Conservation (phyloP, 2,797 vertebrate species). For the Takifugu ocellatus region DNA sequence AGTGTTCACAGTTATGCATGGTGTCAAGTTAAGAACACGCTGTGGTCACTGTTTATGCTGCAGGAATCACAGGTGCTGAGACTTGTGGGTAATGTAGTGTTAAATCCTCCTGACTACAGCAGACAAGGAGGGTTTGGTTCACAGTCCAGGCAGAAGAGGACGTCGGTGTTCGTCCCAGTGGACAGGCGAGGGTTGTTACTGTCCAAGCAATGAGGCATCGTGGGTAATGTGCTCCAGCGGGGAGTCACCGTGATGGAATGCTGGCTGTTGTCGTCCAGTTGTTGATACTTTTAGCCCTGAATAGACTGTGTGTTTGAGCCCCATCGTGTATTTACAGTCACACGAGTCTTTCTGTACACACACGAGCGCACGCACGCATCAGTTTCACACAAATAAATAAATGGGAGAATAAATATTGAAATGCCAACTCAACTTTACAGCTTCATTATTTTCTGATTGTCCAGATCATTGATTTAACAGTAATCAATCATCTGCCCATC, state of each 20-base stretch:
- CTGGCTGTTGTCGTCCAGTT: conserved; percentile 27
- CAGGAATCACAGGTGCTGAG: conserved; percentile 18
- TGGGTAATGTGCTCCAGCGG: not conserved
- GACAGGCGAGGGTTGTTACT: not conserved
- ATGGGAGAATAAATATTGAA: conserved; percentile 50
- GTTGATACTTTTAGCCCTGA: conserved; percentile 59
- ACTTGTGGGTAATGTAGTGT: conserved; percentile 24
- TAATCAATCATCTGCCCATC: not conserved
- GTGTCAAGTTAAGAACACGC: not conserved
- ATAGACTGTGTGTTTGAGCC: conserved; percentile 70
- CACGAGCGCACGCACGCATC: conserved; percentile 10
- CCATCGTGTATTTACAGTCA: conserved; percentile 66
- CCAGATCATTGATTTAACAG: conserved; percentile 26
- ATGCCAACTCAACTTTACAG: conserved; percentile 41
- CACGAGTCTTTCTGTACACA: conserved; percentile 57
- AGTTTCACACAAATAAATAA: conserved; percentile 54
- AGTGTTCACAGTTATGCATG: not conserved
- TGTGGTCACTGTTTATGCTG: not conserved
- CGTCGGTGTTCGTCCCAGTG: not conserved
- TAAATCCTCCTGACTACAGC: not conserved
- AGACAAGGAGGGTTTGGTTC: not conserved
- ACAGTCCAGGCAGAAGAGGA: not conserved
- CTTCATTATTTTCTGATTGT: conserved; percentile 27
- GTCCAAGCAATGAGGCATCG: not conserved
- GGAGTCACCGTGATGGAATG: not conserved